Percentiles rank a stretch among this genome's conserved stretches.
phyloP scores from a whole-genome alignment of 2,888 invertebrate species.

The Pasiphila rectangulata region DNA sequence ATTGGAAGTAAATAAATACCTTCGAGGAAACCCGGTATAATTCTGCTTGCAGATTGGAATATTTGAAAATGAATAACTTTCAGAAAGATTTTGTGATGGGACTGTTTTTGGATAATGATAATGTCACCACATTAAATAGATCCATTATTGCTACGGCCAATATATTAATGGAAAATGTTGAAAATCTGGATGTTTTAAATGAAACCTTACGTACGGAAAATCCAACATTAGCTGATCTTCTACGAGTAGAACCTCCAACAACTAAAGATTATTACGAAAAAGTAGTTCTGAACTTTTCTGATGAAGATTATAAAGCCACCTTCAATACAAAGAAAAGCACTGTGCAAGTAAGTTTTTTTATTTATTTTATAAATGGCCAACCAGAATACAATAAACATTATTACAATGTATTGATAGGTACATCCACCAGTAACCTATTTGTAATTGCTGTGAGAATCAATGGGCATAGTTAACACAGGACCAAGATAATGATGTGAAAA shows the following conservation, averaged over 20 bases:
- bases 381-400: background rate
- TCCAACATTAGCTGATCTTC: constrained; percentile 19
- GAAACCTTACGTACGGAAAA: constrained; percentile 28
- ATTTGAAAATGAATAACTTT: constrained; percentile 45
- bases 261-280: constrained; percentile 53
- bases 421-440: too few species aligned
- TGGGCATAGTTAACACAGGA: too few species aligned
- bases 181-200: constrained; percentile 51
- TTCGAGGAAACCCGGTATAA: too few species aligned
- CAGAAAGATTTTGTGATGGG: constrained; percentile 63
- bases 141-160: constrained; percentile 61
- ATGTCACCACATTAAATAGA: constrained; percentile 57
- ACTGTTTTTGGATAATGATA: constrained; percentile 64
- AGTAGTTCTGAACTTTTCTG: constrained; percentile 48
- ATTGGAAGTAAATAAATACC: too few species aligned
- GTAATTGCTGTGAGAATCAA: too few species aligned
- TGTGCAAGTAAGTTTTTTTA: constrained; percentile 54
- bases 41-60: background rate
- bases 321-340: constrained; percentile 64
- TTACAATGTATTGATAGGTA: background rate
- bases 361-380: background rate
- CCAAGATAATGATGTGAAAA: too few species aligned
- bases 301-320: constrained; percentile 53
- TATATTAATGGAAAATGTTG: constrained; percentile 60
- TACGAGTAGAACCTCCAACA: constrained; percentile 19